These are phyloP conservation scores for Fundulus diaphanus DNA, from an alignment of 2,797 vertebrate genomes.

Conservation along the genomic window DNA sequence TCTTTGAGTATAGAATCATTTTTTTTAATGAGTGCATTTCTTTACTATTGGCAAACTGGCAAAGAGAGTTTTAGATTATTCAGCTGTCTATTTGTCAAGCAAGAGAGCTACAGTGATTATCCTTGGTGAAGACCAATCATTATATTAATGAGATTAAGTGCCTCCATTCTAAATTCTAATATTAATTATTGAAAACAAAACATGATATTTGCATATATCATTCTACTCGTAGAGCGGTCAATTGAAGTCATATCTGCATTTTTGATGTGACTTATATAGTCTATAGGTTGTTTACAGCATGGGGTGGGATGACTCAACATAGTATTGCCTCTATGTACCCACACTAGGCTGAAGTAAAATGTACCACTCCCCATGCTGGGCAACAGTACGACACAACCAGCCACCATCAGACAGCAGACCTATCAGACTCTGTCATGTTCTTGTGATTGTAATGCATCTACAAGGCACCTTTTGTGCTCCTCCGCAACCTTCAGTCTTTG, in stretches of 20 bases:
- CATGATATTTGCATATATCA: not conserved
- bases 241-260: no score
- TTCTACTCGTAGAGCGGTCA: no score
- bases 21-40: no score
- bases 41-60: no score
- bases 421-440: no score
- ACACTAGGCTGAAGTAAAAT: not conserved
- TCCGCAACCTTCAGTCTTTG: not conserved
- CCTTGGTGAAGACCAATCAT: not conserved
- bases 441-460: no score
- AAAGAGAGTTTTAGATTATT: not conserved
- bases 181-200: not conserved
- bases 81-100: not conserved
- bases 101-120: not conserved
- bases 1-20: no score
- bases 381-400: not conserved
- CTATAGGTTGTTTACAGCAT: not conserved
- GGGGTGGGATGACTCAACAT: not conserved
- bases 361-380: no score
- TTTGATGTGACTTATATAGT: no score
- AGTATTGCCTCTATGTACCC: no score
- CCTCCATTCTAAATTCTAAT: not conserved
- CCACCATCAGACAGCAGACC: no score
- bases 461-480: no score
- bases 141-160: not conserved